phyloP scores from a whole-genome alignment of 2,888 invertebrate species.

The Ramazzottius varieornatus region DNA sequence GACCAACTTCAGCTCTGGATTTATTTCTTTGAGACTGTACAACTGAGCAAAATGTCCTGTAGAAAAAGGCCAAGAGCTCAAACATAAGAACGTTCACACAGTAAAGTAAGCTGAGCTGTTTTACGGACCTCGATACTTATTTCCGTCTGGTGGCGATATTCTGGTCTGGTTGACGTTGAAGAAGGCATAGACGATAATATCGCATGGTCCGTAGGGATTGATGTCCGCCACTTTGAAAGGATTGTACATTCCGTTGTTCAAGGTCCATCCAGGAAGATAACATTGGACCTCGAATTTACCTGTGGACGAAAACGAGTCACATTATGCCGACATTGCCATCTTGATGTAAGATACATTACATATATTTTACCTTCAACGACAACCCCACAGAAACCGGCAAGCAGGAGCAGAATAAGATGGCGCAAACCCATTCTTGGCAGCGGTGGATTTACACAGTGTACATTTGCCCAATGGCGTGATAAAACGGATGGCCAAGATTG shows the following conservation, averaged over 20 bases:
- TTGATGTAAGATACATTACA: no score
- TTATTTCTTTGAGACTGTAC: neutral
- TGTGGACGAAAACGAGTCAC: neutral
- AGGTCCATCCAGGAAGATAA: neutral
- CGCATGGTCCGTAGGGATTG: neutral
- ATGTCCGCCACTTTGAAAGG: neutral
- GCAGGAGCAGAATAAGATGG: no score
- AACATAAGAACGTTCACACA: neutral
- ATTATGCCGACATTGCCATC: no score
- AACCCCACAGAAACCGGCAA: no score
- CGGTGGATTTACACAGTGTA: no score
- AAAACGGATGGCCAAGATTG: no score
- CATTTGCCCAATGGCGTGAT: no score
- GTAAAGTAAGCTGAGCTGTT: neutral
- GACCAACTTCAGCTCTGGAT: neutral
- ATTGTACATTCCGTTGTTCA: neutral
- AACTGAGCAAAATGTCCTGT: neutral
- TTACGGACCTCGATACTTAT: no score
- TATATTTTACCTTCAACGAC: no score
- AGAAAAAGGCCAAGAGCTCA: neutral
- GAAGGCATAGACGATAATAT: neutral
- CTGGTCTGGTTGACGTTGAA: neutral
- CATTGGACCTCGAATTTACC: neutral
- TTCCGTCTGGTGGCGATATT: neutral
- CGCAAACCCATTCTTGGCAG: no score